Percentiles rank a stretch among this genome's conserved stretches.
Conservation (phyloP, 2,113 vertebrate species). For the Carettochelys insculpta region DNA sequence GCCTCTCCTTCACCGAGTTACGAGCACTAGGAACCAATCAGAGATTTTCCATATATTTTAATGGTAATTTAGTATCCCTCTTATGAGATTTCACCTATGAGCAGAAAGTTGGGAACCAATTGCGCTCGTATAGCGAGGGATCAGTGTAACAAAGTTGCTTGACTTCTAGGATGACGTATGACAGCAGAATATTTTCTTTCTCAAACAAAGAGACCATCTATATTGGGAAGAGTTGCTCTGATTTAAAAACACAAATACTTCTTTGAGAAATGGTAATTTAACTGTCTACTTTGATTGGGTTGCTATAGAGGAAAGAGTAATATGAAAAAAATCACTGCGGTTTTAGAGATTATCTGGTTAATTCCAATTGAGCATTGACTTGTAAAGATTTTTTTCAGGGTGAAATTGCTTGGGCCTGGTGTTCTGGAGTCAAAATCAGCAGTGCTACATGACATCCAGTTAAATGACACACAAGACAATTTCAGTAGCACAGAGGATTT, state of each 20-base stretch:
- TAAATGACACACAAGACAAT: background rate
- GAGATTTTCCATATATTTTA: too few relatives aligned
- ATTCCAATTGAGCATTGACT: background rate
- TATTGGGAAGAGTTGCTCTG: conserved; percentile 8
- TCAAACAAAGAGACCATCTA: background rate
- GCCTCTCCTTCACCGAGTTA: too few relatives aligned
- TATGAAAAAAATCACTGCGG: conserved; percentile 20
- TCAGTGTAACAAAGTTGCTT: background rate
- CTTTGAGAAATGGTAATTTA: conserved; percentile 2
- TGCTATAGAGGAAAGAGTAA: background rate
- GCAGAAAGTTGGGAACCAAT: too few relatives aligned
- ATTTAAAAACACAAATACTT: background rate
- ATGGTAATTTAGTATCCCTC: too few relatives aligned
- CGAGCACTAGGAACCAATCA: too few relatives aligned
- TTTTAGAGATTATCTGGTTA: conserved; percentile 42
- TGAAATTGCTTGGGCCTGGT: background rate
- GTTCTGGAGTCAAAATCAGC: background rate
- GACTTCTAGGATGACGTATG: background rate
- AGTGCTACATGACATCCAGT: conserved; percentile 22
- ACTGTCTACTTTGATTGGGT: background rate
- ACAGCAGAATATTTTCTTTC: background rate
- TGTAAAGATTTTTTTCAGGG: conserved; percentile 50
- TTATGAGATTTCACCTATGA: too few relatives aligned
- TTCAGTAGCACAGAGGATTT: background rate
- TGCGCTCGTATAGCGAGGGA: too few relatives aligned